A percentile compares a stretch with the other conserved stretches of the same genome.
Evolutionary conservation across 92 coral and sea anemone species (phyloP).

Genomic region (Pocillopora grandis): DNA sequence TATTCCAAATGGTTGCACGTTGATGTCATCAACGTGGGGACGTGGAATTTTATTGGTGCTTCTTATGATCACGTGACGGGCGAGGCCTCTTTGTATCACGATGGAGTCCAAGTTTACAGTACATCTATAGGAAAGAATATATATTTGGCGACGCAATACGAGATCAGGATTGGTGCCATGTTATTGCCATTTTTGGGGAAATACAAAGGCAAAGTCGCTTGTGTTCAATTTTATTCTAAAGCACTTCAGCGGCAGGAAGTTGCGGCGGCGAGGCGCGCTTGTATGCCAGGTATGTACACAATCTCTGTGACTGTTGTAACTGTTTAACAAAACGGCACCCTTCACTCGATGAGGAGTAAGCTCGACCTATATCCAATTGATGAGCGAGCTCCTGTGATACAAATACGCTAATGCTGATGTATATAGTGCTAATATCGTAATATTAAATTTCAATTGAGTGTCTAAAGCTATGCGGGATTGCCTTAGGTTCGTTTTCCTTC

Average conservation of each 20-base stretch:
- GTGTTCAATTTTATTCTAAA: slow-evolving; percentile 64
- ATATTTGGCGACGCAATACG: slow-evolving; percentile 61
- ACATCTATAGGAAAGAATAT: slow-evolving; percentile 26
- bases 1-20: slow-evolving; percentile 21
- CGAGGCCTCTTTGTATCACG: slow-evolving; percentile 60
- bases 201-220: slow-evolving; percentile 56
- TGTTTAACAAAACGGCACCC: neutral
- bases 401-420: too few species aligned
- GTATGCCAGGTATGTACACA: slow-evolving; percentile 47
- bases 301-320: neutral
- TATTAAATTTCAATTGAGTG: too few species aligned
- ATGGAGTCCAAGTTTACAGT: slow-evolving; percentile 40
- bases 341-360: neutral
- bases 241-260: slow-evolving; percentile 58
- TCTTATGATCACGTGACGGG: slow-evolving; percentile 63
- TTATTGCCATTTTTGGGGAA: slow-evolving; percentile 24
- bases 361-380: too few species aligned
- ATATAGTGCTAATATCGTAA: too few species aligned
- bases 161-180: slow-evolving; percentile 66
- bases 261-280: slow-evolving; percentile 57
- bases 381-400: too few species aligned
- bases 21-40: slow-evolving; percentile 35
- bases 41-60: slow-evolving; percentile 74
- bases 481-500: too few species aligned
- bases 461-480: too few species aligned